Percentiles rank a stretch among this genome's conserved stretches.
Evolutionary conservation across 2,888 invertebrate species (phyloP).

Genomic region (Dryococelus australis): DNA sequence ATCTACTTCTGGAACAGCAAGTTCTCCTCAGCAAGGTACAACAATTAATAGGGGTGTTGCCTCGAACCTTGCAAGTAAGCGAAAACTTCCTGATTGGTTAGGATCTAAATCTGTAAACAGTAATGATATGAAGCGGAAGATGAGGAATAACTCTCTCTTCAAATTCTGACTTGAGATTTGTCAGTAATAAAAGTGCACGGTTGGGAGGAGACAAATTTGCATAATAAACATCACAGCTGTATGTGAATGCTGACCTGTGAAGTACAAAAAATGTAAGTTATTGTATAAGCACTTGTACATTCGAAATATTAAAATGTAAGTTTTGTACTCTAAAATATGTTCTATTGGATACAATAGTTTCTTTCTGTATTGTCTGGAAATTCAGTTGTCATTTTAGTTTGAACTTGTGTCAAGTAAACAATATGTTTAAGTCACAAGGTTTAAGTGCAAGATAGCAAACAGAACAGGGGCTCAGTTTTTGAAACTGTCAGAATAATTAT

Average conservation of each 20-base stretch:
- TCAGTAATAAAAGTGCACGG: background rate
- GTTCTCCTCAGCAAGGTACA: background rate
- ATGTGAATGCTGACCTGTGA: background rate
- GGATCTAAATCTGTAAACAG: background rate
- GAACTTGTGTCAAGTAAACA: too few relatives aligned
- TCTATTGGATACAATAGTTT: too few relatives aligned
- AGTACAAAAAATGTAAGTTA: background rate
- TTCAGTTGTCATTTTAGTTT: too few relatives aligned
- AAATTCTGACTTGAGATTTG: background rate
- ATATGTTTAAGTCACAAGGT: too few relatives aligned
- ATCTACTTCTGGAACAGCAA: background rate
- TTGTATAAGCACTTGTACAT: background rate
- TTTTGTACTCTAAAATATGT: background rate
- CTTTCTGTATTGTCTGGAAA: too few relatives aligned
- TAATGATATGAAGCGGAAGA: slow-evolving; percentile 31
- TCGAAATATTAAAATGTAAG: background rate
- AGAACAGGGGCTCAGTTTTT: too few relatives aligned
- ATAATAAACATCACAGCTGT: background rate
- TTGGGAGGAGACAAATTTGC: too few relatives aligned
- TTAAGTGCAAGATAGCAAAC: too few relatives aligned
- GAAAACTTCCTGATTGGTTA: slow-evolving; percentile 30
- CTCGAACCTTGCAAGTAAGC: slow-evolving; percentile 3
- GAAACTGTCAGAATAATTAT: too few relatives aligned
- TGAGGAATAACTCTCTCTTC: slow-evolving; percentile 29
- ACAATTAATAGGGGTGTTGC: background rate